Evolutionary conservation across 2,888 invertebrate genomes (phyloP).

Genomic region (Erannis defoliaria): DNA sequence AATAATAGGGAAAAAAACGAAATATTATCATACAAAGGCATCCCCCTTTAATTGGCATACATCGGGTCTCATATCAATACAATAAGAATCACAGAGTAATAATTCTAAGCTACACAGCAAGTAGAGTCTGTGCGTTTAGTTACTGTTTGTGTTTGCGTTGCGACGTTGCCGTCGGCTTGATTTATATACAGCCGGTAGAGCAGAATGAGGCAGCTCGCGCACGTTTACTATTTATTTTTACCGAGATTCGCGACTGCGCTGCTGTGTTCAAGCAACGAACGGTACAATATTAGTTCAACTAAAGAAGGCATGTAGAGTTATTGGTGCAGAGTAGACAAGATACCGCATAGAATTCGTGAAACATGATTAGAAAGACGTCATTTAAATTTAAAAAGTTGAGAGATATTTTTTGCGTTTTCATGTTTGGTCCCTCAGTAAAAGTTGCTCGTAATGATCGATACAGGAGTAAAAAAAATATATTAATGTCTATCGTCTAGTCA

Average conservation of each 20-base stretch:
- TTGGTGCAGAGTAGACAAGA: neutral
- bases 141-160: slow-evolving; percentile 1
- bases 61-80: too few species aligned
- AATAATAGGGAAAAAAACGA: too few species aligned
- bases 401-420: neutral
- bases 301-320: neutral
- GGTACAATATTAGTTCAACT: slow-evolving; percentile 5
- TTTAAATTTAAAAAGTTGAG: neutral
- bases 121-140: too few species aligned
- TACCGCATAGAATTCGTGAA: slow-evolving; percentile 1
- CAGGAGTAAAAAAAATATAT: too few species aligned
- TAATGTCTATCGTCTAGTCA: too few species aligned
- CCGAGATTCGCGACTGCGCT: slow-evolving; percentile 23
- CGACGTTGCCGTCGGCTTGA: slow-evolving; percentile 10
- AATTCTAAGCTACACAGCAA: too few species aligned
- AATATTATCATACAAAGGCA: too few species aligned
- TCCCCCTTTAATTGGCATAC: too few species aligned
- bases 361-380: too few species aligned
- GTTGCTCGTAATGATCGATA: too few species aligned
- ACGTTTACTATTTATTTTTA: slow-evolving; percentile 29
- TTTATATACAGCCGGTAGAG: slow-evolving; percentile 21
- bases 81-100: too few species aligned
- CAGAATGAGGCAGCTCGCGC: slow-evolving; percentile 20
- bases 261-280: slow-evolving; percentile 9
- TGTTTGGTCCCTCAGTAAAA: too few species aligned